Evolutionary conservation across 92 coral and sea anemone species (phyloP).

Genomic region (Umimayanthus chanpuru): DNA sequence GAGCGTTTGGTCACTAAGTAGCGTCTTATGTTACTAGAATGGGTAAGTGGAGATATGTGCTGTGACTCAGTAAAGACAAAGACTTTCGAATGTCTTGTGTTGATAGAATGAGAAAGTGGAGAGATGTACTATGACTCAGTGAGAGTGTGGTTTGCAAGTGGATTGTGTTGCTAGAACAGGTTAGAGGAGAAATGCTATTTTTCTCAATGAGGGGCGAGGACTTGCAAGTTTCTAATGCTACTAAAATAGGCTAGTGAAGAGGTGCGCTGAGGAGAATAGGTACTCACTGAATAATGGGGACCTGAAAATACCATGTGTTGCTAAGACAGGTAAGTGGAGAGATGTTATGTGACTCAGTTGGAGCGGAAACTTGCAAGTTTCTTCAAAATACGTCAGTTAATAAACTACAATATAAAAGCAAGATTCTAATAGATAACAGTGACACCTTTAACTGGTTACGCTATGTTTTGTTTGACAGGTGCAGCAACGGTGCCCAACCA

Average conservation of each 20-base stretch:
- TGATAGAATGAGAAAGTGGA: neutral
- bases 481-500: constrained; percentile 1
- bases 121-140: neutral
- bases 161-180: neutral
- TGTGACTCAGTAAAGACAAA: neutral
- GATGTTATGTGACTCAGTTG: no score
- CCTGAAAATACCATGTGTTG: no score
- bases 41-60: neutral
- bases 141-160: no score
- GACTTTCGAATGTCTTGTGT: neutral
- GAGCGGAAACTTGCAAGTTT: neutral
- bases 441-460: neutral
- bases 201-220: no score
- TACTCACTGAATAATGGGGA: no score
- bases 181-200: no score
- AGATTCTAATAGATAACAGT: no score
- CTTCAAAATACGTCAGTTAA: neutral
- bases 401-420: neutral
- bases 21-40: no score
- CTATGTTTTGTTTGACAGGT: neutral
- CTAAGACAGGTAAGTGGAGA: no score
- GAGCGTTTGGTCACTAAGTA: neutral
- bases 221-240: no score
- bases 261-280: no score
- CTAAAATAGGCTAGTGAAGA: no score